Percentiles rank a stretch among this genome's conserved stretches.
phyloP scores from a whole-genome alignment of 1,140 invertebrate species.

The Sesamia nonagrioides region DNA sequence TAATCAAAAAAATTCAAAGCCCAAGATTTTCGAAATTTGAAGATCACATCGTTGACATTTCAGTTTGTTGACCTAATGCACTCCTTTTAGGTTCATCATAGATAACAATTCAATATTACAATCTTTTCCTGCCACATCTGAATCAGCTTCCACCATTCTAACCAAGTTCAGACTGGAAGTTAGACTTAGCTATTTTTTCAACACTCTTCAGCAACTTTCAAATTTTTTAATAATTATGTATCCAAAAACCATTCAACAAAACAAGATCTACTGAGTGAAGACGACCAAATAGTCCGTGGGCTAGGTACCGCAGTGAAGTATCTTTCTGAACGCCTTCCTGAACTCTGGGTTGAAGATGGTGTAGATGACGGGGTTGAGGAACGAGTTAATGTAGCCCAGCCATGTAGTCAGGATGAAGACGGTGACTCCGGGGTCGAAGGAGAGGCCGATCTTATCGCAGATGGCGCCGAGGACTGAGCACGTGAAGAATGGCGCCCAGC shows the following conservation, averaged over 20 bases:
- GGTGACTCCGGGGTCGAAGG: constrained; percentile 95
- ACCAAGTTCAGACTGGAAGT: too few relatives aligned
- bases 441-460: constrained; percentile 93
- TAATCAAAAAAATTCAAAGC: too few relatives aligned
- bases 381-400: constrained; percentile 99
- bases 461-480: constrained; percentile 99
- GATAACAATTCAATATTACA: too few relatives aligned
- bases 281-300: constrained; percentile 85
- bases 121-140: too few relatives aligned
- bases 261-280: constrained; percentile 77
- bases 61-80: too few relatives aligned
- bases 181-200: too few relatives aligned
- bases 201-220: not conserved
- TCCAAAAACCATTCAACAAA: constrained; percentile 20
- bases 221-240: constrained; percentile 28
- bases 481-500: constrained; percentile 99
- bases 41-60: too few relatives aligned
- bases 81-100: too few relatives aligned
- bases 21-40: too few relatives aligned
- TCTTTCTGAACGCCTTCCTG: constrained; percentile 99
- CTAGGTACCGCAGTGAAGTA: constrained; percentile 91
- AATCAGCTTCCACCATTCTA: too few relatives aligned
- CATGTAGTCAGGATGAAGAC: constrained; percentile 98
- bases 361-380: constrained; percentile 99
- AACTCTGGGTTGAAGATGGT: constrained; percentile 99